These are phyloP conservation scores for Anthophora plumipes DNA, from an alignment of 2,888 invertebrate genomes.

Conservation along the genomic window DNA sequence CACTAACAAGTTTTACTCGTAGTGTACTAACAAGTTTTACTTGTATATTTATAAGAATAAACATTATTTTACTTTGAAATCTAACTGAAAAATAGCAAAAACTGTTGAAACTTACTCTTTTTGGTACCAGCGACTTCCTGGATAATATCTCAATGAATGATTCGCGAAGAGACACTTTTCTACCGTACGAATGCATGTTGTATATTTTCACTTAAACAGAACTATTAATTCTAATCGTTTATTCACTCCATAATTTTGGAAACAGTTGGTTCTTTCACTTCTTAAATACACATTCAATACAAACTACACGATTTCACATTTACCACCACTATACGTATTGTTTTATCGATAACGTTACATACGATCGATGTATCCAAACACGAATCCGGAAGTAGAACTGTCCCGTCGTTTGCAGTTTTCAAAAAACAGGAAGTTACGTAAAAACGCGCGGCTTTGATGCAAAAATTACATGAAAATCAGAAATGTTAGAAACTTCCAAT, in stretches of 20 bases:
- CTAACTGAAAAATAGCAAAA: not conserved
- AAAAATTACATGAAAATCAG: too few relatives aligned
- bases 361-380: not conserved
- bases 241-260: constrained; percentile 22
- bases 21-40: too few relatives aligned
- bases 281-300: not conserved
- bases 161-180: constrained; percentile 48
- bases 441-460: too few relatives aligned
- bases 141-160: constrained; percentile 42
- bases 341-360: constrained; percentile 53
- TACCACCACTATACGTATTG: constrained; percentile 4
- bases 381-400: too few relatives aligned
- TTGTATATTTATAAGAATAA: too few relatives aligned
- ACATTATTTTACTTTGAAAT: too few relatives aligned
- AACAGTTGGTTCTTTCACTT: not conserved
- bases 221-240: constrained; percentile 1
- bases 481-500: too few relatives aligned
- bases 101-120: constrained; percentile 52
- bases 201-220: not conserved
- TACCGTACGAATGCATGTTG: constrained; percentile 23
- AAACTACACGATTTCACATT: not conserved
- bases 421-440: too few relatives aligned
- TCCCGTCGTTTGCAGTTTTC: too few relatives aligned
- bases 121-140: constrained; percentile 18
- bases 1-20: too few relatives aligned